Evolutionary conservation across 2,113 vertebrate species (phyloP).

Genomic region (Pampusana beccarii): DNA sequence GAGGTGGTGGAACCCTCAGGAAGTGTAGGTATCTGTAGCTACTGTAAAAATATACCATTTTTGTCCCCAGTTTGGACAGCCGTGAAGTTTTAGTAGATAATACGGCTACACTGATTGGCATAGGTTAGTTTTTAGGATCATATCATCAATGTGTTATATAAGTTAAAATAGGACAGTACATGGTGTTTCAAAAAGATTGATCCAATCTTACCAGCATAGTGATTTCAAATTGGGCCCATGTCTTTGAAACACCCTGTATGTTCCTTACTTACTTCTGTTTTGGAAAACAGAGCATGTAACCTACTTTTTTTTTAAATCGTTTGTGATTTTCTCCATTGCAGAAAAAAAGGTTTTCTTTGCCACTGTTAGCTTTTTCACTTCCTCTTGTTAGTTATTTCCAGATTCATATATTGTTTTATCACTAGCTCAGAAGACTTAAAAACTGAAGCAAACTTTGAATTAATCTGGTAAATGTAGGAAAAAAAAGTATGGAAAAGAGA

Average conservation of each 20-base stretch:
- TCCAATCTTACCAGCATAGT: too few relatives aligned
- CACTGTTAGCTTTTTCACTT: neutral
- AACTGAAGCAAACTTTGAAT: neutral
- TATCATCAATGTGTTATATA: neutral
- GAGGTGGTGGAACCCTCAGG: neutral
- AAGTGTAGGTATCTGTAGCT: neutral
- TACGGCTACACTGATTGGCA: neutral
- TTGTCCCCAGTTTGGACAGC: neutral
- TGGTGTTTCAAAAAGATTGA: too few relatives aligned
- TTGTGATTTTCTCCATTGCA: neutral
- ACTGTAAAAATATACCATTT: neutral
- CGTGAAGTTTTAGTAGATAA: neutral
- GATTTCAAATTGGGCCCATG: too few relatives aligned
- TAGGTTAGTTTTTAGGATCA: neutral
- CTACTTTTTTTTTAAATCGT: accelerated
- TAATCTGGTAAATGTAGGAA: neutral
- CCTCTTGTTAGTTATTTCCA: neutral
- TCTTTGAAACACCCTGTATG: neutral
- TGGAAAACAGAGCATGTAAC: neutral
- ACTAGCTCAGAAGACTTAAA: neutral
- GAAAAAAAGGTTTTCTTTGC: neutral
- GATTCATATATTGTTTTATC: neutral
- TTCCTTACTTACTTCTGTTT: neutral
- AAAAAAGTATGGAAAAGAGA: neutral
- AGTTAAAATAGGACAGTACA: neutral